Conservation (phyloP, 2,113 vertebrate species). For the Amblyopsis rosae region DNA sequence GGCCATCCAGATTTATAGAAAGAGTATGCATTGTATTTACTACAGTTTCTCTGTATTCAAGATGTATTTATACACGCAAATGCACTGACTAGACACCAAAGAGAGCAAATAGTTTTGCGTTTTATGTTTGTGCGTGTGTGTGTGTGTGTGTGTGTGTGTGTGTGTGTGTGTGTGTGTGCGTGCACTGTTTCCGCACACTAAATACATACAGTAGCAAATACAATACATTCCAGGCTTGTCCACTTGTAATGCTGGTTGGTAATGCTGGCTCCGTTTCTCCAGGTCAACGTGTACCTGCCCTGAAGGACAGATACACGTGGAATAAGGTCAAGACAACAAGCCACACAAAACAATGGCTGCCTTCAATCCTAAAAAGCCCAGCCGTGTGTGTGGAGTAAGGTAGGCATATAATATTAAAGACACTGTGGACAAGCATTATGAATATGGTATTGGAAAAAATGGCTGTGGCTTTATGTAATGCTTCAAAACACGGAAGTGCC, state of each 20-base stretch:
- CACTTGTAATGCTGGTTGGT: not conserved
- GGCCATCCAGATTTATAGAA: no score
- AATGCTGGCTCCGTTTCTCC: not conserved
- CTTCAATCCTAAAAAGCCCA: conserved; percentile 14
- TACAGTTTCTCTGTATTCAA: no score
- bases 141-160: no score
- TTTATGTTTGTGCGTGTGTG: no score
- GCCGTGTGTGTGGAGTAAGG: not conserved
- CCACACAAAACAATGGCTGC: conserved; percentile 8
- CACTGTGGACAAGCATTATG: conserved; percentile 16
- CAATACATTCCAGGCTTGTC: no score
- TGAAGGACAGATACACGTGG: conserved; percentile 2
- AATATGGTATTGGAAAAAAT: conserved; percentile 15
- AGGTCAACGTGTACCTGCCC: conserved; percentile 7
- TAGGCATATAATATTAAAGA: conserved; percentile 36
- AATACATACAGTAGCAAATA: no score
- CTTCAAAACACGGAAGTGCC: conserved; percentile 37
- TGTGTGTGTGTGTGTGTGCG: not conserved
- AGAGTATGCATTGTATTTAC: no score
- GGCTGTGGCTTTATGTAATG: conserved; percentile 27
- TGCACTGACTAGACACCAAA: no score
- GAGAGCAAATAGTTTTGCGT: not conserved
- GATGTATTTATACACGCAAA: no score
- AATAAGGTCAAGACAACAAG: conserved; percentile 20
- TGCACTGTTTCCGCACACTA: not conserved